Conservation (phyloP, 2,113 vertebrate genomes). For the Lagopus leucura region DNA sequence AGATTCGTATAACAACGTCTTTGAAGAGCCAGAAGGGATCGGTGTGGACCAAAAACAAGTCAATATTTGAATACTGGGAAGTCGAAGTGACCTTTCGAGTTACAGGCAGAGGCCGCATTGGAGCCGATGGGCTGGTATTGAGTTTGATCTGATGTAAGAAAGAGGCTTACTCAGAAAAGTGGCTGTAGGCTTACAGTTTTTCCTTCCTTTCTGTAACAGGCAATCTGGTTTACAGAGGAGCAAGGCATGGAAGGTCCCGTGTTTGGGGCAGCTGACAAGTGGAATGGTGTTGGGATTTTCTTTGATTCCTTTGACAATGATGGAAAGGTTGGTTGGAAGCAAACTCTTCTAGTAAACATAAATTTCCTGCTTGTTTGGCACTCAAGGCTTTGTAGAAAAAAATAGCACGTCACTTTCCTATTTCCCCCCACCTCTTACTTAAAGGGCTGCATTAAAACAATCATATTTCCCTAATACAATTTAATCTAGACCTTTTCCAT, state of each 20-base stretch:
- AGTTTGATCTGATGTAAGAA: background rate
- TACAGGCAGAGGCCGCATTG: constrained; percentile 92
- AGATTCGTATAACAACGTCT: constrained; percentile 93
- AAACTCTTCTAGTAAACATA: background rate
- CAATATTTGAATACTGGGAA: constrained; percentile 91
- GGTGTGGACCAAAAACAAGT: constrained; percentile 90
- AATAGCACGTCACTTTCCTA: background rate
- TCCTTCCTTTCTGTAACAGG: constrained; percentile 74
- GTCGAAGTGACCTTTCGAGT: constrained; percentile 94
- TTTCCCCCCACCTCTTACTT: background rate
- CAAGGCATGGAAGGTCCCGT: constrained; percentile 95
- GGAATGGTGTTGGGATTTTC: constrained; percentile 95
- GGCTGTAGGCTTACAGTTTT: background rate
- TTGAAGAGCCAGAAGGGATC: constrained; percentile 93
- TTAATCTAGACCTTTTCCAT: background rate
- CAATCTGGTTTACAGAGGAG: constrained; percentile 89
- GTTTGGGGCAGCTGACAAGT: constrained; percentile 91
- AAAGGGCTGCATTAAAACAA: background rate
- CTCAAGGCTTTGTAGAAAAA: background rate
- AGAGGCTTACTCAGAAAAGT: background rate
- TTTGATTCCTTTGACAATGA: constrained; percentile 99
- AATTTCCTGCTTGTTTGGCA: background rate
- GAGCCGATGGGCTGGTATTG: constrained; percentile 93
- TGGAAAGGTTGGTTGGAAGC: constrained; percentile 86
- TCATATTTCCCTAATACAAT: background rate